These are phyloP conservation scores for Leptothorax acervorum DNA, from an alignment of 2,888 invertebrate genomes.

Conservation along the genomic window DNA sequence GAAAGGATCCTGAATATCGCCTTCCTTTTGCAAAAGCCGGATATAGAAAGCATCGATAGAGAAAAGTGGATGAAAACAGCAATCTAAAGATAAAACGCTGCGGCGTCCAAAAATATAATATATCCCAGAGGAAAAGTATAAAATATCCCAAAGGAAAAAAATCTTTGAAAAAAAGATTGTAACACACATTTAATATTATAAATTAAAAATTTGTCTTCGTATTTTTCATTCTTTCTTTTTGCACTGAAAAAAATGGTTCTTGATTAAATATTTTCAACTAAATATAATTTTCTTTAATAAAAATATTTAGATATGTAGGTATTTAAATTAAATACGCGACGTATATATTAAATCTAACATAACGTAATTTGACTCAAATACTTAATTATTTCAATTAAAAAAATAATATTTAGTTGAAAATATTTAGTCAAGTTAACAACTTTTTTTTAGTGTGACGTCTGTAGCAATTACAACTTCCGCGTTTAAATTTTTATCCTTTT, in stretches of 20 bases:
- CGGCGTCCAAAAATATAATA: background rate
- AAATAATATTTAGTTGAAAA: no score
- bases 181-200: background rate
- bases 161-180: background rate
- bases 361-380: no score
- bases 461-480: background rate
- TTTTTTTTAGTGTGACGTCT: no score
- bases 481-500: background rate
- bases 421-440: no score
- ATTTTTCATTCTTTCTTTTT: background rate
- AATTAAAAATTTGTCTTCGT: background rate
- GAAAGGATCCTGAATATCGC: background rate
- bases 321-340: no score
- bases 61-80: constrained; percentile 1
- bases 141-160: background rate
- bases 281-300: no score
- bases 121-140: background rate
- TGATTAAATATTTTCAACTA: no score
- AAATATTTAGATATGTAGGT: no score
- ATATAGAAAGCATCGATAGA: background rate
- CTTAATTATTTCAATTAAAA: no score
- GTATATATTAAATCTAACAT: no score
- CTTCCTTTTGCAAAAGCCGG: background rate
- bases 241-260: no score
- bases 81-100: background rate